Percentiles rank a stretch among this genome's conserved stretches.
Conservation (phyloP, 2,888 invertebrate species). For the Parelbella ahira region DNA sequence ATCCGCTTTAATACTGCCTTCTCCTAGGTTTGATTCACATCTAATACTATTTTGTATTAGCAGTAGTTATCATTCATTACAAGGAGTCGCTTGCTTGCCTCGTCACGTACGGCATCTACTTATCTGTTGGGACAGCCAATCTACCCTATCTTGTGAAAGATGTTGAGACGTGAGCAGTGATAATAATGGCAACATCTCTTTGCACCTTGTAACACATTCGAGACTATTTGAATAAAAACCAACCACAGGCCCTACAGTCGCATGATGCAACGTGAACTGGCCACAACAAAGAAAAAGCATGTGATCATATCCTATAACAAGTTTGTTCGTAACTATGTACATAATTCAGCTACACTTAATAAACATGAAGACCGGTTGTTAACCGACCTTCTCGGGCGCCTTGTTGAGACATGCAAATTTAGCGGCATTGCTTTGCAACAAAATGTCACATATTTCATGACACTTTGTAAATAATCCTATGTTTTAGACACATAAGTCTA, state of each 20-base stretch:
- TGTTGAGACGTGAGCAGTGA: constrained; percentile 1
- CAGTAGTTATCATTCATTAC: neutral
- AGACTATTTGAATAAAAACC: constrained; percentile 9
- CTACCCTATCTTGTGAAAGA: constrained; percentile 16
- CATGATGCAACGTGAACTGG: constrained; percentile 1
- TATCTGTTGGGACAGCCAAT: constrained; percentile 3
- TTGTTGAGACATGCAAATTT: constrained; percentile 9
- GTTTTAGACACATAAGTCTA: neutral
- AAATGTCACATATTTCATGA: constrained; percentile 7
- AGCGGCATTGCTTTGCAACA: constrained; percentile 1
- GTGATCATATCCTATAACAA: too few species aligned
- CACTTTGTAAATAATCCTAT: neutral
- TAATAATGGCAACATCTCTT: constrained; percentile 6
- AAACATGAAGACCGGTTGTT: constrained; percentile 15
- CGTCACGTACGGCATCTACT: constrained; percentile 13
- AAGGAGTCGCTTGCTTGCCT: constrained; percentile 1
- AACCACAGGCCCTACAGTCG: constrained; percentile 1
- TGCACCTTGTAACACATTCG: constrained; percentile 12
- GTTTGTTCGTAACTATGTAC: too few species aligned
- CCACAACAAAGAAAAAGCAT: neutral
- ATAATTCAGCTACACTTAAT: too few species aligned
- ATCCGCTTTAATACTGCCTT: too few species aligned
- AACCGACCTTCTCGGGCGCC: neutral
- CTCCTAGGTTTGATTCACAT: too few species aligned
- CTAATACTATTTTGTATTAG: too few species aligned